Evolutionary conservation across 2,797 vertebrate species (phyloP), one percentile per base, ranked within the genome.

Genomic region (Astyanax mexicanus): DNA sequence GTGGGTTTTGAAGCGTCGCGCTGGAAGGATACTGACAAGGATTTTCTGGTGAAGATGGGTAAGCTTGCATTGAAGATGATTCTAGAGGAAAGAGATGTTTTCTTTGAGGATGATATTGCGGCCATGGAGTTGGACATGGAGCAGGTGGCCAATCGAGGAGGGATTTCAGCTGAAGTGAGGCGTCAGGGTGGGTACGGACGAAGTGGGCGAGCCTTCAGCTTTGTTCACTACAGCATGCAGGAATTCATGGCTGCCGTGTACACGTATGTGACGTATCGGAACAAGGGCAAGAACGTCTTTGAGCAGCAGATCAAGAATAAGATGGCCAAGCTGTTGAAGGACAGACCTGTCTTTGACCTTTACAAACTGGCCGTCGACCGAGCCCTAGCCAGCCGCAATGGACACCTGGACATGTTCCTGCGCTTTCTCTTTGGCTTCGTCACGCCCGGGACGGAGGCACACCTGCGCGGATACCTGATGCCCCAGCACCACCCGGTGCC

Each of bases 201-300:
- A 32, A 29, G 73, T 1, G 80, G 81, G 44, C 77, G 78, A 72
- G 47, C 5, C 0, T 94, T 87, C 81, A 79, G 84, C 64, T 94
- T 93, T 4, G 42, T 88, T 12, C 89, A 94, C 78, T 25, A 65
- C 64, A 89, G 82, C 29, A 0, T 92, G 15, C 91, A 92, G 90
- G 91, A 92, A 69, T 94, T 89, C 83, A 86, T 94, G 80, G 93
- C 93, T 0, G 92, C 93, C 4, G 1, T 93, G 37, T 92, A 92
- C 3, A 81, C 86, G 35, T 93, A 91, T 73, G 45, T 83, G 0
- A 54, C 25, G 29, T 92, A 91, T 68, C 73, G 80, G 62, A 29
- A 1, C 1, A 86, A 90, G 0, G 83, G 84, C 0, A 87, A 77
- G 55, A 91, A 90, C 10, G 32, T 89, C n/a, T 74, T 94, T n/a